Conservation (phyloP, 2,797 vertebrate species). For the Sparus aurata region DNA sequence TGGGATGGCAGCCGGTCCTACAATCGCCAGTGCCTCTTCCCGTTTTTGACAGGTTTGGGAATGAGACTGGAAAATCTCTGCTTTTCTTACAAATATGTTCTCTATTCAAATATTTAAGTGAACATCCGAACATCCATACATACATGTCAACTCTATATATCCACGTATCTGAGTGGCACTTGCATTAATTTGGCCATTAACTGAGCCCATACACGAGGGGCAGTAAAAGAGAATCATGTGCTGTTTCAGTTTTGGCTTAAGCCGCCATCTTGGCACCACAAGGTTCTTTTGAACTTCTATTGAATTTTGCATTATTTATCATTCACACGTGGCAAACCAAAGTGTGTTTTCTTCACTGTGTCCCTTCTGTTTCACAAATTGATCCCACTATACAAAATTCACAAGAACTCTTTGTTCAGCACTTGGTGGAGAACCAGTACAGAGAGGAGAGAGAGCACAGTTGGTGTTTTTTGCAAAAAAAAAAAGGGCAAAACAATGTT, state of each 20-base stretch:
- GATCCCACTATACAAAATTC: not conserved
- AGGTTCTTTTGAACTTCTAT: not conserved
- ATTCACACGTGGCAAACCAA: not conserved
- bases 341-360: not conserved
- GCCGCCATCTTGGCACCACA: not conserved
- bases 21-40: too few relatives aligned
- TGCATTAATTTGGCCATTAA: not conserved
- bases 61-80: too few relatives aligned
- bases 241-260: not conserved
- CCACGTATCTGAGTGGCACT: too few relatives aligned
- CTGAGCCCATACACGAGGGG: not conserved
- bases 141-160: not conserved
- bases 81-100: not conserved
- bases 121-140: not conserved
- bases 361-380: not conserved
- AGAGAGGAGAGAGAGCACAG: slow-evolving; percentile 15
- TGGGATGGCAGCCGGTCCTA: too few relatives aligned
- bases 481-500: not conserved
- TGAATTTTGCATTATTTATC: not conserved
- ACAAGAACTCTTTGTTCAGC: slow-evolving; percentile 11
- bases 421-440: slow-evolving; percentile 14
- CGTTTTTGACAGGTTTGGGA: too few relatives aligned
- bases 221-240: not conserved
- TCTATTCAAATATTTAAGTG: not conserved
- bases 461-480: slow-evolving; percentile 2